Conservation (phyloP, 2,888 invertebrate genomes). For the Zhengitettix transpicula region DNA sequence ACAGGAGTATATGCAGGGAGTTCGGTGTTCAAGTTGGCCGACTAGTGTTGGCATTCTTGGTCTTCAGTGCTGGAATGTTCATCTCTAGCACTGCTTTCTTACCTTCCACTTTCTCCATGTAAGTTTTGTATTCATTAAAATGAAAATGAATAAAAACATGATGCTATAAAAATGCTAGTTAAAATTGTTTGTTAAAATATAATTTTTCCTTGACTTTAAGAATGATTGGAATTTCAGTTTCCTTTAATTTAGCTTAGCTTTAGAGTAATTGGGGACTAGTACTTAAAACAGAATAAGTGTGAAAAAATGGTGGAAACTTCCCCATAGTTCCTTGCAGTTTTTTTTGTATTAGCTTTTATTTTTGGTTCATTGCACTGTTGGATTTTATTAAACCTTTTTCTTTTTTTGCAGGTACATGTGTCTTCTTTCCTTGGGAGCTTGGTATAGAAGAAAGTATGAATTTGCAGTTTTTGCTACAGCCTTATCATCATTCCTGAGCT, state of each 20-base stretch:
- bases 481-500: slow-evolving; percentile 63
- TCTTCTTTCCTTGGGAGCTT: slow-evolving; percentile 69
- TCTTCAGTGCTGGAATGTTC: slow-evolving; percentile 85
- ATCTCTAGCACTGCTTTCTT: slow-evolving; percentile 73
- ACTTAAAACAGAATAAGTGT: too few species aligned
- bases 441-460: slow-evolving; percentile 69
- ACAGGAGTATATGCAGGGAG: slow-evolving; percentile 71
- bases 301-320: too few species aligned
- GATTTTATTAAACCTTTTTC: background rate
- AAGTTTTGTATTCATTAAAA: slow-evolving; percentile 14
- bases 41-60: slow-evolving; percentile 57
- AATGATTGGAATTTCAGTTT: too few species aligned
- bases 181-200: too few species aligned
- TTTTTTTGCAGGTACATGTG: slow-evolving; percentile 44
- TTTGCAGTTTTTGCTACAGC: slow-evolving; percentile 73
- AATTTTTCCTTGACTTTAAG: too few species aligned
- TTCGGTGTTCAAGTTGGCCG: slow-evolving; percentile 81
- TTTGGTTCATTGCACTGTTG: too few species aligned
- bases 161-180: background rate
- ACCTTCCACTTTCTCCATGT: slow-evolving; percentile 89
- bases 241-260: too few species aligned
- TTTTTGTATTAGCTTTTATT: too few species aligned
- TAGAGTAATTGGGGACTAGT: too few species aligned
- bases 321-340: too few species aligned
- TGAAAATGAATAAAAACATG: background rate